These are phyloP conservation scores for Petrocephalus zakoni DNA, from an alignment of 2,113 vertebrate genomes.

Conservation along the genomic window DNA sequence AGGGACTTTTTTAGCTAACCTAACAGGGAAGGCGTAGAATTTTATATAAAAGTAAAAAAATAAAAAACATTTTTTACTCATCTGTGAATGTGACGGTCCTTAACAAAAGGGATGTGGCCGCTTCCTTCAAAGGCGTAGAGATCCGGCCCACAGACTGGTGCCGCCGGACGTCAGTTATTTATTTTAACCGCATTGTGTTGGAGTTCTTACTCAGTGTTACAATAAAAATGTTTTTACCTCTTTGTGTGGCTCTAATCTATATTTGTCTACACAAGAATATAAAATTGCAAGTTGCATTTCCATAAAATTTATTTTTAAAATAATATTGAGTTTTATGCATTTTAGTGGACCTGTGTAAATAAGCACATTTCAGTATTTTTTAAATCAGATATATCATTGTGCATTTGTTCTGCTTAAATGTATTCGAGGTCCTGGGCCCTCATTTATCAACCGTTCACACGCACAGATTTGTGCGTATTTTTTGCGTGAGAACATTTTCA, in stretches of 20 bases:
- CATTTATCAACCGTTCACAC: too few species aligned
- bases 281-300: not conserved
- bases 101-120: not conserved
- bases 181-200: conserved; percentile 90
- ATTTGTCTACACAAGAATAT: not conserved
- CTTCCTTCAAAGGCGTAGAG: not conserved
- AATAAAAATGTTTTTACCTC: conserved; percentile 72
- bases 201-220: conserved; percentile 80
- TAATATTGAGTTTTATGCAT: not conserved
- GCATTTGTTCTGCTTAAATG: not conserved
- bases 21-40: conserved; percentile 28
- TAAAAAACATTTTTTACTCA: conserved; percentile 6
- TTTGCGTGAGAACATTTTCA: too few species aligned
- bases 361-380: not conserved
- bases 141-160: not conserved
- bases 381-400: not conserved
- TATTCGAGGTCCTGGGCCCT: not conserved
- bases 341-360: not conserved
- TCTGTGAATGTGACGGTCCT: conserved; percentile 13
- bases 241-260: conserved; percentile 31
- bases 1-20: conserved; percentile 12
- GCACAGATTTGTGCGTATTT: too few species aligned
- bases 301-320: not conserved
- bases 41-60: not conserved
- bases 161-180: conserved; percentile 66